Base-by-base conservation (phyloP, 2,888 invertebrate genomes). In the Pecten maximus region DNA sequence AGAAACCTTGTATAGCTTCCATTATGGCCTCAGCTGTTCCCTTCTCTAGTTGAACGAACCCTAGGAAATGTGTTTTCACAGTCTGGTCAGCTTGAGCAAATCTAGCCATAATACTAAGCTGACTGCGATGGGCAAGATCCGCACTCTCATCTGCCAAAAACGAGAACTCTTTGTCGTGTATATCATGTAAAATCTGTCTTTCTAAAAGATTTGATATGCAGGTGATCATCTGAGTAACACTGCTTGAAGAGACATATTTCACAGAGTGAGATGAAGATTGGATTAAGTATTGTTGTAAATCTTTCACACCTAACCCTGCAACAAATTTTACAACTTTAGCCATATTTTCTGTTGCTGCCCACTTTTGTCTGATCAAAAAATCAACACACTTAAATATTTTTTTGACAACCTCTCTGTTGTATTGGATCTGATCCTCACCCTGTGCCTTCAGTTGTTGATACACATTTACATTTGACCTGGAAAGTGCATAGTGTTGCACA, bases 101-200 rank as follows among this genome's bases (percentile, higher is more conserved):
- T 39, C 40, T 87, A 23, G 87, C 28, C 40, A 90, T 88, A 16
- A 90, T 3, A 40, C 87, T 40, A 0, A 90, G 28, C 23, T 89
- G 88, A 4, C 74, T 44, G 15, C 87, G 10, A 40, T 90, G 40
- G 15, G 87, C 50, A 19, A 44, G 40, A 54, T 90, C 90, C 6
- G 87, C 35, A 89, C 90, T 90, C 35, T 90, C 90, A 54, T 90
- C 90, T 50, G 89, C 50, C 28, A 90, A 40, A 2, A 90, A 40
- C 35, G 88, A 6, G 15, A 88, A 86, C 3, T 88, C 88, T 74
- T 88, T 88, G 35, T 40, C 88, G 44, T 12, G 12, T 40, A 90
- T 28, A 0, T 60, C 87, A n/a, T 19, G 23, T 1, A 90, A 40
- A 1, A 88, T 23, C 28, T 90, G n/a, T 40, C 50, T 39, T 86